Conservation (phyloP, 2,797 vertebrate genomes). For the Anableps anableps region DNA sequence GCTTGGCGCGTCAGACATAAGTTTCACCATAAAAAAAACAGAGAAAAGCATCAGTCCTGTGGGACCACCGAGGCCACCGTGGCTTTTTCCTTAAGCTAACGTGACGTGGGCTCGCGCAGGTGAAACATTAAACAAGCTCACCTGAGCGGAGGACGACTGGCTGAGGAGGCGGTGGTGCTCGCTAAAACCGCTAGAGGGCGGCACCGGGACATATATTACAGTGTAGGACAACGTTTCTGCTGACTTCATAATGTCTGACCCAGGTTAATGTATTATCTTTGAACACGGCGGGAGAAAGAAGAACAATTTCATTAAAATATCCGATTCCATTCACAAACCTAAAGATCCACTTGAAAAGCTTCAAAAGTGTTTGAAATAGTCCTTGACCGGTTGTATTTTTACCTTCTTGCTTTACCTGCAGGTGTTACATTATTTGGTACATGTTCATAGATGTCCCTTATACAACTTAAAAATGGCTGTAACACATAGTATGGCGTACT, state of each 20-base stretch:
- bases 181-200: conserved; percentile 38
- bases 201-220: conserved; percentile 6
- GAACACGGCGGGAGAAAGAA: background rate
- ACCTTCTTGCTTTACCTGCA: background rate
- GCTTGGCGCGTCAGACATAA: background rate
- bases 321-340: background rate
- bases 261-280: background rate
- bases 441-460: background rate
- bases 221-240: background rate
- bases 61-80: conserved; percentile 42
- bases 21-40: conserved; percentile 20
- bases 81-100: conserved; percentile 58
- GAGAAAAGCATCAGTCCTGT: background rate
- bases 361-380: background rate
- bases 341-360: background rate
- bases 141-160: conserved; percentile 57
- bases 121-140: conserved; percentile 81
- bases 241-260: background rate
- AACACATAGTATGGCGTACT: background rate
- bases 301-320: too few relatives aligned
- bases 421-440: background rate
- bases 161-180: conserved; percentile 4
- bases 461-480: background rate
- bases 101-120: conserved; percentile 81
- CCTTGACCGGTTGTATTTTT: background rate